Evolutionary conservation across 2,113 vertebrate genomes (phyloP).

Genomic region (Xenus cinereus): DNA sequence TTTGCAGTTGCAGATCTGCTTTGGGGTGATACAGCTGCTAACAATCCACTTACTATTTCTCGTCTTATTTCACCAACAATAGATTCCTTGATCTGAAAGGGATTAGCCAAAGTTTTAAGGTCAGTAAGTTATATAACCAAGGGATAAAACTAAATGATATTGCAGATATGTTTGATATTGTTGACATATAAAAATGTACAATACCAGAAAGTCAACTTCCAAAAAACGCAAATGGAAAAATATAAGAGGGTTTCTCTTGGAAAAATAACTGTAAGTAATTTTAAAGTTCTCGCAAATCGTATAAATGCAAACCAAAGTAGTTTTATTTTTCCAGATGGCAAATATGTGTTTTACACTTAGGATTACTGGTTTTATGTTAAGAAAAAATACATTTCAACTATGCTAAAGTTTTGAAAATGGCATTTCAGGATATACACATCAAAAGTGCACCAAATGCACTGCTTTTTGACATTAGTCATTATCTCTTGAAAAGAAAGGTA

Average conservation of each 20-base stretch:
- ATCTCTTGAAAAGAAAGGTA: neutral
- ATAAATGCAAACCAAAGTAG: neutral
- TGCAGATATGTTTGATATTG: neutral
- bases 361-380: neutral
- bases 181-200: neutral
- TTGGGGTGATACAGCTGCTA: slow-evolving; percentile 83
- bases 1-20: slow-evolving; percentile 68
- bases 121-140: neutral
- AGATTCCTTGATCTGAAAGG: slow-evolving; percentile 87
- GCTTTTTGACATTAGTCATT: neutral
- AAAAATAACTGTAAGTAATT: neutral
- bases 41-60: slow-evolving; percentile 90
- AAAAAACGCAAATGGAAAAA: neutral
- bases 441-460: neutral
- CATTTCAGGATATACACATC: neutral
- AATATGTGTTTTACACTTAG: neutral
- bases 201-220: neutral
- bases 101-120: slow-evolving; percentile 20
- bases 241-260: neutral
- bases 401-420: neutral
- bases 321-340: neutral
- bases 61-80: slow-evolving; percentile 89
- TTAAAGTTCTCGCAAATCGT: neutral
- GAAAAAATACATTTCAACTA: neutral
- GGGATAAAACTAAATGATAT: neutral